A percentile compares a stretch with the other conserved stretches of the same genome.
These are phyloP conservation scores for Gastracanthus pulcherrimus DNA, from an alignment of 2,888 invertebrate genomes.

Conservation along the genomic window DNA sequence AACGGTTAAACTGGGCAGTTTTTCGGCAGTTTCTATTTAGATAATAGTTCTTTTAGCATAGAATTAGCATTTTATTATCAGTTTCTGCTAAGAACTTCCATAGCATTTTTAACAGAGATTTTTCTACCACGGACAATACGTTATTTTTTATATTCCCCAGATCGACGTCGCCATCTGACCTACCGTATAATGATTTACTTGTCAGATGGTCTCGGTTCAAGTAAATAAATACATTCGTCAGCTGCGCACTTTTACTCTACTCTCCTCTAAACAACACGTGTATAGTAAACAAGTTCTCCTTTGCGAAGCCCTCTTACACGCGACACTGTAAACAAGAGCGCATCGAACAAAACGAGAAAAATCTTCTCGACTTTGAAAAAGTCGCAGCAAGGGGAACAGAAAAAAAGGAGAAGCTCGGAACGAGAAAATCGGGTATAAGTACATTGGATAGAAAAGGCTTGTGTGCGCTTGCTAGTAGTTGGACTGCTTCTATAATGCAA, in stretches of 20 bases:
- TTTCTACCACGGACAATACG: too few species aligned
- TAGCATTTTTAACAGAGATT: background rate
- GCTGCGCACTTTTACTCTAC: background rate
- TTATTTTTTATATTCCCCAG: too few species aligned
- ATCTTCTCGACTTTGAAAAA: too few species aligned
- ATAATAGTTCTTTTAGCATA: too few species aligned
- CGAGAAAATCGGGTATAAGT: conserved; percentile 15
- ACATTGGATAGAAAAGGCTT: background rate
- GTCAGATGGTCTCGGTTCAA: background rate
- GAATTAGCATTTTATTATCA: too few species aligned
- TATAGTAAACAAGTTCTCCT: conserved; percentile 36
- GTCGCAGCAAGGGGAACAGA: conserved; percentile 13
- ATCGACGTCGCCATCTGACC: too few species aligned
- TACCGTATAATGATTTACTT: too few species aligned
- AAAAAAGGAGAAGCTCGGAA: conserved; percentile 2
- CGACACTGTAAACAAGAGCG: conserved; percentile 45
- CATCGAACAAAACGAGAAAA: conserved; percentile 3
- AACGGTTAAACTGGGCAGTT: too few species aligned
- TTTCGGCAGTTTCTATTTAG: too few species aligned
- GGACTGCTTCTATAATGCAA: background rate
- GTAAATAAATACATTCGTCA: conserved; percentile 23
- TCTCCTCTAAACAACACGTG: conserved; percentile 30
- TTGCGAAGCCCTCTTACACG: background rate
- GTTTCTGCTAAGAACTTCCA: too few species aligned
- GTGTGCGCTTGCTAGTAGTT: background rate